Conservation (phyloP, 2,113 vertebrate species). For the Coracopsis vasa region DNA sequence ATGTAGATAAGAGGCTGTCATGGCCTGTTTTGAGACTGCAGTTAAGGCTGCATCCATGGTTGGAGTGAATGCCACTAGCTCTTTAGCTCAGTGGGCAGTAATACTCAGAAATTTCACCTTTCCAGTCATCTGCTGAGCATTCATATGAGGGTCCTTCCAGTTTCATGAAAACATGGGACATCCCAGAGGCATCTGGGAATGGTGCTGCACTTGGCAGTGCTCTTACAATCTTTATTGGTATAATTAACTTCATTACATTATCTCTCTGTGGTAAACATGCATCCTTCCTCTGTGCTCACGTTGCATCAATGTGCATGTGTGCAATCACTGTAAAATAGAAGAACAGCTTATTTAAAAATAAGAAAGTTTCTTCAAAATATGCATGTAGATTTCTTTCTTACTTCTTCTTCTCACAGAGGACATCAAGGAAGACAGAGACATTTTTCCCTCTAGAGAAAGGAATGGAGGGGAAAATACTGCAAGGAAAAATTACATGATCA, state of each 20-base stretch:
- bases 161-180: background rate
- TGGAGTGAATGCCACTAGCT: background rate
- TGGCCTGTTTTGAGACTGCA: background rate
- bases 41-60: background rate
- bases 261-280: background rate
- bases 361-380: background rate
- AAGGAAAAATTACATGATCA: background rate
- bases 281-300: background rate
- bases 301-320: background rate
- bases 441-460: background rate
- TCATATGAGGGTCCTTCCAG: background rate
- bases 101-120: slow-evolving; percentile 1
- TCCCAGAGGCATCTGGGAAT: accelerated
- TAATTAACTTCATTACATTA: background rate
- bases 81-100: background rate
- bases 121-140: background rate
- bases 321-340: background rate
- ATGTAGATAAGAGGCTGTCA: background rate
- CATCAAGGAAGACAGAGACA: background rate
- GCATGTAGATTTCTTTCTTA: background rate
- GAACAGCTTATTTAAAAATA: background rate
- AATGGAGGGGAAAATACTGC: background rate
- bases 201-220: background rate
- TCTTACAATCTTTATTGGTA: background rate
- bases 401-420: background rate